Base-by-base conservation (phyloP, 1,140 invertebrate species). In the Zaprionus tsacasi region DNA sequence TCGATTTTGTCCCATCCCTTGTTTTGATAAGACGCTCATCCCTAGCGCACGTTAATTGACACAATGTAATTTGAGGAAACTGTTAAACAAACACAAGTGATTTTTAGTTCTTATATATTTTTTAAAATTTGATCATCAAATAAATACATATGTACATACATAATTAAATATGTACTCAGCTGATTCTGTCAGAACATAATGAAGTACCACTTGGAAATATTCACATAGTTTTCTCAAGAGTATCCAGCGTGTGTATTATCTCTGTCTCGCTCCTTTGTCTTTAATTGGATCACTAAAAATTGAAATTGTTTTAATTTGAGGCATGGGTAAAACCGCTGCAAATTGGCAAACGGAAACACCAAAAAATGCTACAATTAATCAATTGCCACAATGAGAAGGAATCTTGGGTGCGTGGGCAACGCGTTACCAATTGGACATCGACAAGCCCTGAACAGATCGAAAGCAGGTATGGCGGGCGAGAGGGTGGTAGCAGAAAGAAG, bases 291-390 rank as follows among this genome's bases (percentile, higher is more conserved):
- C 54, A 70, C 54, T 45, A 52, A 48, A 63, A 69, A 59, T 45
- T 65, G 21, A 59, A 65, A 45, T 55, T 55, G 60, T 59, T 76
- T 75, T 36, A 52, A 57, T 63, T 69, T 50, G 30, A 54, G 25
- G 13, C 43, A 21, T 40, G 58, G 27, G 36, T 27, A 67, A 66
- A 77, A 35, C 43, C 38, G 72, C 68, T 67, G 40, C 11, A 74
- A 81, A 85, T 86, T 86, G 76, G 79, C 82, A 55, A 81, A 71
- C 72, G 81, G 71, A 82, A 82, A 81, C 59, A 65, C 45, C 25
- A 58, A 65, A 76, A 66, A 54, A 17, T 15, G 15, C 5, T 17
- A 59, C 70, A 87, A 86, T 86, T 87, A 87, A 86, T 87, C 82
- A 87, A 81, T 87, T 87, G 76, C 48, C 61, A 66, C 67, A 77